Conservation (phyloP, 2,888 invertebrate species). For the Craniophora ligustri region DNA sequence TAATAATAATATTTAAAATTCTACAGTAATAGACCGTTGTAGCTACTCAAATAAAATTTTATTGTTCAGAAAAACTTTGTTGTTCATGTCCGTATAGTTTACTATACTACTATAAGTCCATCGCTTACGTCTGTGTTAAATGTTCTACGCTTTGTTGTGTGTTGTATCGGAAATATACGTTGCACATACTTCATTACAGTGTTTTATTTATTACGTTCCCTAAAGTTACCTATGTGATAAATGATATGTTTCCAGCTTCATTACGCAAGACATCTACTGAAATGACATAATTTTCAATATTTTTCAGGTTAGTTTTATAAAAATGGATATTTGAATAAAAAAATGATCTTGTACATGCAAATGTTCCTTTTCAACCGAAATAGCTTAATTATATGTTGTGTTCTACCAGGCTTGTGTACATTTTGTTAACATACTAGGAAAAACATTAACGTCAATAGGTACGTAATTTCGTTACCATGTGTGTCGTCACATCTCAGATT, state of each 20-base stretch:
- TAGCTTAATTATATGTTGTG: too few relatives aligned
- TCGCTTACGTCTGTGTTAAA: slow-evolving; percentile 67
- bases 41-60: background rate
- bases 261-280: too few relatives aligned
- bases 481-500: slow-evolving; percentile 19
- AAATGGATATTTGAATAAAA: too few relatives aligned
- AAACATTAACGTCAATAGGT: background rate
- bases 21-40: slow-evolving; percentile 5
- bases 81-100: slow-evolving; percentile 12
- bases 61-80: slow-evolving; percentile 1
- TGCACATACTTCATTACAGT: slow-evolving; percentile 30
- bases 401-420: too few relatives aligned
- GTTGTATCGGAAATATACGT: slow-evolving; percentile 67
- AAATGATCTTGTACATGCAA: too few relatives aligned
- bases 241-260: too few relatives aligned
- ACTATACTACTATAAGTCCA: slow-evolving; percentile 41
- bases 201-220: slow-evolving; percentile 48
- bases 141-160: slow-evolving; percentile 75
- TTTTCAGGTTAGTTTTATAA: too few relatives aligned
- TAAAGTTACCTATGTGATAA: background rate
- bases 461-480: slow-evolving; percentile 8
- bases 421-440: too few relatives aligned
- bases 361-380: too few relatives aligned
- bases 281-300: too few relatives aligned
- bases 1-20: too few relatives aligned